Conservation (phyloP, 2,888 invertebrate species). For the Volucella bombylans region DNA sequence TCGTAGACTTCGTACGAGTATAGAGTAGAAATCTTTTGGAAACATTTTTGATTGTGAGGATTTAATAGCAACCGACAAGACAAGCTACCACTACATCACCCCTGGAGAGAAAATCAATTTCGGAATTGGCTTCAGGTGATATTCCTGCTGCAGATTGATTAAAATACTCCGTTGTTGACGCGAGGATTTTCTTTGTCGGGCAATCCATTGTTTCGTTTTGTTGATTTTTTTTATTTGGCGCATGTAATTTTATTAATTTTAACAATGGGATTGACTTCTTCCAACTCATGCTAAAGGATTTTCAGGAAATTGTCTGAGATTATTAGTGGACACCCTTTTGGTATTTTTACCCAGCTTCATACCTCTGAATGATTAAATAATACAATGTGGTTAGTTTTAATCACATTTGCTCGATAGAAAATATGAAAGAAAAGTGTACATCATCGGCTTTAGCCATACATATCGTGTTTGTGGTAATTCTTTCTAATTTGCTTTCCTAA, state of each 20-base stretch:
- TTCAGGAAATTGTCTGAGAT: neutral
- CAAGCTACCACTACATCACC: slow-evolving; percentile 40
- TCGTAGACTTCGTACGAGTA: slow-evolving; percentile 5
- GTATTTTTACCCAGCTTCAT: neutral
- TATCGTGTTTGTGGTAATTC: neutral
- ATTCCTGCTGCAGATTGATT: slow-evolving; percentile 47
- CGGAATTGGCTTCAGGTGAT: slow-evolving; percentile 57
- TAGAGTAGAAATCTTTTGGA: slow-evolving; percentile 14
- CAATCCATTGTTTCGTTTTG: neutral
- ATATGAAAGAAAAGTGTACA: slow-evolving; percentile 1
- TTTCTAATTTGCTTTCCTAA: neutral
- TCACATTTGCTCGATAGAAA: slow-evolving; percentile 1
- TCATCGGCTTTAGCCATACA: neutral
- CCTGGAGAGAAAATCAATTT: slow-evolving; percentile 65
- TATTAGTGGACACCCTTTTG: neutral
- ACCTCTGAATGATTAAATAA: neutral
- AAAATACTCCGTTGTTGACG: slow-evolving; percentile 32
- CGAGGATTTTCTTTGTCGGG: neutral
- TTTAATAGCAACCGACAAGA: slow-evolving; percentile 25
- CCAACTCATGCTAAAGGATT: neutral
- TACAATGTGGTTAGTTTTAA: slow-evolving; percentile 3
- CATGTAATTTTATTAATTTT: slow-evolving; percentile 33
- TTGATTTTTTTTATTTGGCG: slow-evolving; percentile 13
- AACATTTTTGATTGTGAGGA: slow-evolving; percentile 2
- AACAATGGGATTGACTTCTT: slow-evolving; percentile 3